Evolutionary conservation across 1,140 invertebrate genomes (phyloP), one percentile per base, ranked within the genome.

Genomic region (Drosophila pseudoobscura): DNA sequence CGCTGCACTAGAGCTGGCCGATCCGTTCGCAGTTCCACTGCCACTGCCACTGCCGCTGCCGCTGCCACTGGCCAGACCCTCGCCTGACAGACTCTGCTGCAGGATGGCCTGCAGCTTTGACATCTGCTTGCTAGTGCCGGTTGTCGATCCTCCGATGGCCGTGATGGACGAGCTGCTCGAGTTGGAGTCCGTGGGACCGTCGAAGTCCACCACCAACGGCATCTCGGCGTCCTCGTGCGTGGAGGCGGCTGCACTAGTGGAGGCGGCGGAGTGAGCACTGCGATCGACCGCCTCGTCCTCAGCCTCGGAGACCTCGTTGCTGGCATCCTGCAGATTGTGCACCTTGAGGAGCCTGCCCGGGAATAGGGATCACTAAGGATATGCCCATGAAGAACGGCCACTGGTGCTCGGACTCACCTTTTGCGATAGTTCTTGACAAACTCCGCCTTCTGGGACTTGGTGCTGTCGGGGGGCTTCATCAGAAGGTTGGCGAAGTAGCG

Each of bases 401-500:
- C 7, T 50, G 2, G 7, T 4, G 6, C 2, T 6, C 0, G 6
- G 3, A 44, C 64, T 46, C 76, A 95, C 95, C 94, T 94, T 80
- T 94, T 94, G n/a, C 94, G 92, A 88, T 96, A 96, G 60, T 93
- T 94, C 73, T 92, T 94, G 51, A 93, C 93, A 62, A 95, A 96
- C 11, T 93, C 93, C 13, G 92, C 92, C 56, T 94, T 94, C 66
- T 93, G 93, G 24, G 93, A 93, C 47, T 94, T 93, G 75, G 92
- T 72, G 26, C 80, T 83, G 64, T 93, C 87, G 6, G 92, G 90
- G 11, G 93, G 92, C 56, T 96, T 95, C 59, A 96, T 92, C 29
- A 96, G 92, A 20, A 96, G 82, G 49, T 94, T 93, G 55, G 94
- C 95, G 90, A 95, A 97, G 80, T 95, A 95, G 62, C 95, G 94